A percentile compares a stretch with the other conserved stretches of the same genome.
phyloP scores from a whole-genome alignment of 2,113 vertebrate species.

The Cygnus buccinator region DNA sequence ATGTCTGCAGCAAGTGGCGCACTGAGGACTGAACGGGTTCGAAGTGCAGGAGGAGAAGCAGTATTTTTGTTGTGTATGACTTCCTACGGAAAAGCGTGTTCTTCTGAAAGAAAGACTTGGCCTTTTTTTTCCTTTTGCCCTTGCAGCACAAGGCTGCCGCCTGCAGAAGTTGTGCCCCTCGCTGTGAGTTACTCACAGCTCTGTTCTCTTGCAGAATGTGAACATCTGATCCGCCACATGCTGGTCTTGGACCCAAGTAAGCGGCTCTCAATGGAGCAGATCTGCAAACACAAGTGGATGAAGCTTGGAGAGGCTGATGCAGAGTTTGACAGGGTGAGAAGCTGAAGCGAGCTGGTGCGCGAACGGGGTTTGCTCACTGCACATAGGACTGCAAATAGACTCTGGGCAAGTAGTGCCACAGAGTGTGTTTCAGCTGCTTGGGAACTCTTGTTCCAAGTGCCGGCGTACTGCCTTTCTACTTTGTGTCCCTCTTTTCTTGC shows the following conservation, averaged over 20 bases:
- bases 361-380: background rate
- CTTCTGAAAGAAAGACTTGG: background rate
- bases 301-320: constrained; percentile 92
- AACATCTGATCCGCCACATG: constrained; percentile 99
- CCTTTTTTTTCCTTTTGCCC: too few relatives aligned
- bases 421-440: accelerated
- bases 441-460: accelerated
- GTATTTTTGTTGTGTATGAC: accelerated
- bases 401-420: background rate
- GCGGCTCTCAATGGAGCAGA: constrained; percentile 97
- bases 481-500: background rate
- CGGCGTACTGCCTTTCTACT: background rate
- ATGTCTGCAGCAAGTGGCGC: accelerated
- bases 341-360: background rate
- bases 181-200: accelerated
- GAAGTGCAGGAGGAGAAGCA: accelerated
- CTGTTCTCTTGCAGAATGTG: constrained; percentile 86
- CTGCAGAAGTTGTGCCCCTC: background rate
- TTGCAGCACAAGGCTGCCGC: accelerated
- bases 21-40: accelerated
- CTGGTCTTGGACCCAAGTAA: constrained; percentile 94
- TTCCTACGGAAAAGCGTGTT: accelerated
- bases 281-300: constrained; percentile 99
- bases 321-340: constrained; percentile 92
- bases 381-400: accelerated